A percentile compares a stretch with the other conserved stretches of the same genome.
Conservation (phyloP, 2,797 vertebrate genomes). For the Aselliscus stoliczkanus region DNA sequence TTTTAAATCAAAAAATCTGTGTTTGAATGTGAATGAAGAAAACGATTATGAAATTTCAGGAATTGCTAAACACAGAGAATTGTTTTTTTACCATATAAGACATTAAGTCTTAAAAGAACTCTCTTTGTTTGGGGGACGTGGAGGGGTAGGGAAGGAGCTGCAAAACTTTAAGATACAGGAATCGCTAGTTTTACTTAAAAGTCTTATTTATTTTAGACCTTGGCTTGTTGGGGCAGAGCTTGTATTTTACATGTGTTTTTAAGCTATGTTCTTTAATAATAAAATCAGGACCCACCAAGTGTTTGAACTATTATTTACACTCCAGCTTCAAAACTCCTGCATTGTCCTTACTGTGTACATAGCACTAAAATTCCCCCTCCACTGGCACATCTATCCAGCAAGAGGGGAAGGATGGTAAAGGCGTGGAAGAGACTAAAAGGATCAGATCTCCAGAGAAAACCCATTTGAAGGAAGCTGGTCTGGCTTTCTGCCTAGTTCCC, state of each 20-base stretch:
- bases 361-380: background rate
- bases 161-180: background rate
- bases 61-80: constrained; percentile 14
- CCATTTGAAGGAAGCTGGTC: background rate
- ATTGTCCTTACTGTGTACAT: background rate
- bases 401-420: background rate
- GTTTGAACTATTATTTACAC: background rate
- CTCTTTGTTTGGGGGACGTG: background rate
- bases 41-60: background rate
- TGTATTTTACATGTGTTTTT: background rate
- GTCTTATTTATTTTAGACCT: background rate
- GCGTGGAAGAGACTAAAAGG: background rate
- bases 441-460: background rate
- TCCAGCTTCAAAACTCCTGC: background rate
- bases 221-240: constrained; percentile 7
- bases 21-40: background rate
- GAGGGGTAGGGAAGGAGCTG: background rate
- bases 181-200: background rate
- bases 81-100: background rate
- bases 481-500: background rate
- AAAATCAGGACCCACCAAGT: constrained; percentile 5
- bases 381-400: background rate
- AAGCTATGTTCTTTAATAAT: background rate
- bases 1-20: background rate
- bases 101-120: background rate